Evolutionary conservation across 2,888 invertebrate genomes (phyloP).

Genomic region (Hypercompe scribonia): DNA sequence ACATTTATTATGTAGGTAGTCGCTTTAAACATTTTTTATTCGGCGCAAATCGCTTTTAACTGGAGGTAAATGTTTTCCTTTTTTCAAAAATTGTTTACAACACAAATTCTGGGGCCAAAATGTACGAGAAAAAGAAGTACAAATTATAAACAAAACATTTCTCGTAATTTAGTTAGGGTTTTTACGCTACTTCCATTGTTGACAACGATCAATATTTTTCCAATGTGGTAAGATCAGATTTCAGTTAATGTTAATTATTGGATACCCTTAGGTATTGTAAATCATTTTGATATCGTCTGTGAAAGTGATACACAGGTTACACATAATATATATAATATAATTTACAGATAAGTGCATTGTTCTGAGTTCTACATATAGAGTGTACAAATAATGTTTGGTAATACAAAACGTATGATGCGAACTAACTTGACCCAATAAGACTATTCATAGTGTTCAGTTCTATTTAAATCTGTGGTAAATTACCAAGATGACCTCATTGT

Average conservation of each 20-base stretch:
- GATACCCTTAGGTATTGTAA: slow-evolving; percentile 11
- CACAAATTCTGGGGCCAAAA: slow-evolving; percentile 82
- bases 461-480: neutral
- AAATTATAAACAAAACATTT: slow-evolving; percentile 74
- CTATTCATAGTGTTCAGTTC: slow-evolving; percentile 2
- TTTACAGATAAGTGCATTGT: neutral
- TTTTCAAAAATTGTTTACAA: slow-evolving; percentile 57
- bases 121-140: slow-evolving; percentile 80
- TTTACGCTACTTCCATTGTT: slow-evolving; percentile 61
- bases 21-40: slow-evolving; percentile 32
- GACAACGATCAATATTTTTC: slow-evolving; percentile 51
- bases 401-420: neutral
- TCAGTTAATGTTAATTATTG: neutral
- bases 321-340: neutral
- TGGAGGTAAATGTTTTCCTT: slow-evolving; percentile 47
- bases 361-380: slow-evolving; percentile 6
- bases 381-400: neutral
- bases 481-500: slow-evolving; percentile 55
- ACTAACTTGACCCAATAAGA: neutral
- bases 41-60: slow-evolving; percentile 22
- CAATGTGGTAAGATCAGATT: neutral
- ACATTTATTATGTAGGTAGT: slow-evolving; percentile 29
- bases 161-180: slow-evolving; percentile 78
- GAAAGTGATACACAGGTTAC: slow-evolving; percentile 18
- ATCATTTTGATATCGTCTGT: slow-evolving; percentile 34